phyloP scores from a whole-genome alignment of 1,140 invertebrate genomes.

The Pollicipes pollicipes region DNA sequence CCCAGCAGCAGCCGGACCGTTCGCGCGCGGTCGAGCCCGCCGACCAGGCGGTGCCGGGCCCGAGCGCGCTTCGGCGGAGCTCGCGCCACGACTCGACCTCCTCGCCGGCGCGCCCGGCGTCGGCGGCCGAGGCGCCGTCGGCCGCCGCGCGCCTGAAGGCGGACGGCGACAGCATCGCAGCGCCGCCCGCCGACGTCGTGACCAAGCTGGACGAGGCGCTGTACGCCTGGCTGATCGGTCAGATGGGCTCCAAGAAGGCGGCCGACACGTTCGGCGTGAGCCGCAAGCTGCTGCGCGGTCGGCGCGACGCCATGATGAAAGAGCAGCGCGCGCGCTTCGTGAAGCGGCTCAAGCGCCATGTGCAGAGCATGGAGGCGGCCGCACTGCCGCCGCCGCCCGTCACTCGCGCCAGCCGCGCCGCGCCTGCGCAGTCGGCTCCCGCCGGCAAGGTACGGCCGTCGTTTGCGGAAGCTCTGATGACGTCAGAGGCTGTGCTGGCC shows the following conservation, averaged over 20 bases:
- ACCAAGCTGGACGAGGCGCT: not conserved
- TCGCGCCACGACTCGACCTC: too few species aligned
- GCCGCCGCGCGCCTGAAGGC: too few species aligned
- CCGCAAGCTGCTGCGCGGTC: not conserved
- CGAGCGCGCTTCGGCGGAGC: too few species aligned
- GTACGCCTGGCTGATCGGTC: not conserved
- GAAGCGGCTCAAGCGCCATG: not conserved
- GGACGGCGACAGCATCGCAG: too few species aligned
- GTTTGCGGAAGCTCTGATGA: not conserved
- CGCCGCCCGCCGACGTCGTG: not conserved
- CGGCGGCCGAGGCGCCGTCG: too few species aligned
- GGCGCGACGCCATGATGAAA: not conserved
- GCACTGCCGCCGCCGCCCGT: too few species aligned
- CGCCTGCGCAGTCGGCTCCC: too few species aligned
- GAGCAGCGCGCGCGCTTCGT: not conserved
- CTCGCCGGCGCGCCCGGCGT: too few species aligned
- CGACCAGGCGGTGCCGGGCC: too few species aligned
- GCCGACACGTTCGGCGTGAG: not conserved
- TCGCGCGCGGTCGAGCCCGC: too few species aligned
- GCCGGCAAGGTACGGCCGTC: not conserved
- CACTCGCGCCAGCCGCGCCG: not conserved
- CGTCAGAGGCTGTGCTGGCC: not conserved
- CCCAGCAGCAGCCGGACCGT: too few species aligned
- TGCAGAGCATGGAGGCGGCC: too few species aligned
- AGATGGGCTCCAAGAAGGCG: not conserved